Percentiles rank a stretch among this genome's conserved stretches.
These are phyloP conservation scores for Helogale parvula DNA, from an alignment of 2,113 vertebrate genomes.

Conservation along the genomic window DNA sequence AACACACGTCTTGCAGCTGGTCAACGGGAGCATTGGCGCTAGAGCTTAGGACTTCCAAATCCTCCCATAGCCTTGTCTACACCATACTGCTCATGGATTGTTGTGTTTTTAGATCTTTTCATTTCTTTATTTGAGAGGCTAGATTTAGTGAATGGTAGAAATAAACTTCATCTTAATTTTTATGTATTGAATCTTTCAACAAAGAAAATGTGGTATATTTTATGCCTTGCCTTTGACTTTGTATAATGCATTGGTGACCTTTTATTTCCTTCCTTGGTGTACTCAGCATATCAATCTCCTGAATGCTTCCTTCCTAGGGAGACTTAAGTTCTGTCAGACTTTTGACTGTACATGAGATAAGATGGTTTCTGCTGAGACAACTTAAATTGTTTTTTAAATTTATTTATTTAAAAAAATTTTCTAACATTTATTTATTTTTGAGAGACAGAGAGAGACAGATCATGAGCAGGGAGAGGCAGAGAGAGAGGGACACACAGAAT, in stretches of 20 bases:
- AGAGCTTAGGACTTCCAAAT: background rate
- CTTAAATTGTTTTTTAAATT: background rate
- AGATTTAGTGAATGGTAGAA: background rate
- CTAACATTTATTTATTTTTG: too few species aligned
- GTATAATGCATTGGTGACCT: background rate
- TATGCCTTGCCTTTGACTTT: background rate
- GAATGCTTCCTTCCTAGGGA: background rate
- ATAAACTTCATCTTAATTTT: background rate
- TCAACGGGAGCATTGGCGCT: accelerated
- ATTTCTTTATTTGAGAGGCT: background rate
- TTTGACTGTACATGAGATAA: background rate
- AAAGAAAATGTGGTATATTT: background rate
- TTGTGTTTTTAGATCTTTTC: background rate
- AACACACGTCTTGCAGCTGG: accelerated
- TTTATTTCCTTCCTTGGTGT: background rate
- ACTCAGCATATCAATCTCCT: background rate
- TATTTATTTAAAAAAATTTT: background rate
- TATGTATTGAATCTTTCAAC: background rate
- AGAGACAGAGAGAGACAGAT: too few species aligned
- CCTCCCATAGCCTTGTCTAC: too few species aligned
- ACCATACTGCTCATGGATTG: too few species aligned
- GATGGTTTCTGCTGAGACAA: background rate
- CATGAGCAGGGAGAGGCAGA: too few species aligned
- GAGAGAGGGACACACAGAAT: too few species aligned
- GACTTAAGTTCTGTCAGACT: background rate